Conservation (phyloP, 2,797 vertebrate genomes). For the Cheracebus regulus region DNA sequence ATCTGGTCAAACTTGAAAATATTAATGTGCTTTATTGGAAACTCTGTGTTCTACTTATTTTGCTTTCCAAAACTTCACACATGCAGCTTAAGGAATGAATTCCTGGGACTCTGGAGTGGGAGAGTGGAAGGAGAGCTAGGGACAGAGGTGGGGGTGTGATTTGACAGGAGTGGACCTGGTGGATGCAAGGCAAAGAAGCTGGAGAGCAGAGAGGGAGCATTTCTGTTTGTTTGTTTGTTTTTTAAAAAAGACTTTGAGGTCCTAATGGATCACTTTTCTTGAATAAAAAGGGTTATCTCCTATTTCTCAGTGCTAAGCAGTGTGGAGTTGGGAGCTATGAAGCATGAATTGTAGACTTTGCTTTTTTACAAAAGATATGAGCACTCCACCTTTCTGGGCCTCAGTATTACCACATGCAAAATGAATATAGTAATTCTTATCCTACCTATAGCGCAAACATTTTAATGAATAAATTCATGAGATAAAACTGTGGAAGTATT, state of each 20-base stretch:
- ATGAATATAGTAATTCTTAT: neutral
- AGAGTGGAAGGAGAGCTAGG: neutral
- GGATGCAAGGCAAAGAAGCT: neutral
- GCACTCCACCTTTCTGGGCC: neutral
- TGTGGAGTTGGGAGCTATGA: neutral
- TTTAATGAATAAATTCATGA: neutral
- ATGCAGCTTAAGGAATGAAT: neutral
- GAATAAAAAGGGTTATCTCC: neutral
- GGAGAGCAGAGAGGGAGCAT: neutral
- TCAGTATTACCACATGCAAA: neutral
- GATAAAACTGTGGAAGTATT: neutral
- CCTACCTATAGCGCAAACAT: neutral
- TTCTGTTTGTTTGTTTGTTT: neutral
- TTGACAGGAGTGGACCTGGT: neutral
- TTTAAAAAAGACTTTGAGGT: neutral
- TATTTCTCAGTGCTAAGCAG: neutral
- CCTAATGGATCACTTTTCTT: neutral
- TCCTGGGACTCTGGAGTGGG: neutral
- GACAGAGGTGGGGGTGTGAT: rapidly evolving
- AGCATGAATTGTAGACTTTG: neutral
- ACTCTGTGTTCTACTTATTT: slow-evolving; percentile 36
- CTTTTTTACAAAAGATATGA: neutral
- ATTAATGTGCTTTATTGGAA: slow-evolving; percentile 52
- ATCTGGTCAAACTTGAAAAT: slow-evolving; percentile 59
- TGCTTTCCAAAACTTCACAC: slow-evolving; percentile 37